phyloP scores from a whole-genome alignment of 2,888 invertebrate genomes.

The Tetheella fluctuosa region DNA sequence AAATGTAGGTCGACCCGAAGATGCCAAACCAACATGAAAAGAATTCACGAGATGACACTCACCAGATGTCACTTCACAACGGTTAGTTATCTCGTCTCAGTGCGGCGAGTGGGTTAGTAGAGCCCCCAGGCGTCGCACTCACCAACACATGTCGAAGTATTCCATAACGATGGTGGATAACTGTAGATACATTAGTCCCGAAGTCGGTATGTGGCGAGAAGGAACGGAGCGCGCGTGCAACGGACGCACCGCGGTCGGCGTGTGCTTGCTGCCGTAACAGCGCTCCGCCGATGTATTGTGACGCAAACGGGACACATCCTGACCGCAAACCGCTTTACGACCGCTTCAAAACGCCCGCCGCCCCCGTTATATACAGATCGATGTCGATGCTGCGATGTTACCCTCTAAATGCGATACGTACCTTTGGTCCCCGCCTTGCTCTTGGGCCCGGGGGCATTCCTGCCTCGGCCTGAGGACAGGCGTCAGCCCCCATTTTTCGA shows the following conservation, averaged over 20 bases:
- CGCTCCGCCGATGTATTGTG: slow-evolving; percentile 39
- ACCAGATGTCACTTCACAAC: slow-evolving; percentile 41
- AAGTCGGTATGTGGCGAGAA: slow-evolving; percentile 28
- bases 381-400: slow-evolving; percentile 21
- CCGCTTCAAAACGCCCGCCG: slow-evolving; percentile 40
- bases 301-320: slow-evolving; percentile 59
- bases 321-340: slow-evolving; percentile 58
- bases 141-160: slow-evolving; percentile 79
- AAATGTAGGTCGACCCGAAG: slow-evolving; percentile 38
- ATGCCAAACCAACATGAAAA: slow-evolving; percentile 29
- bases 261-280: slow-evolving; percentile 39
- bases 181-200: slow-evolving; percentile 36
- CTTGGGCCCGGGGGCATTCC: slow-evolving; percentile 93
- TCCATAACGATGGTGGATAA: slow-evolving; percentile 55
- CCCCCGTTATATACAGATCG: slow-evolving; percentile 19
- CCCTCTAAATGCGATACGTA: slow-evolving; percentile 63
- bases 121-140: slow-evolving; percentile 58
- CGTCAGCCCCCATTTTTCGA: slow-evolving; percentile 99
- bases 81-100: slow-evolving; percentile 48
- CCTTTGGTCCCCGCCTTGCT: slow-evolving; percentile 89
- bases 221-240: slow-evolving; percentile 44
- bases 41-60: slow-evolving; percentile 45
- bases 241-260: slow-evolving; percentile 35
- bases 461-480: slow-evolving; percentile 98
- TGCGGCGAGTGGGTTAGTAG: slow-evolving; percentile 48